A percentile compares a stretch with the other conserved stretches of the same genome.
These are phyloP conservation scores for Phanerotoma sp. DNA, from an alignment of 2,888 invertebrate species.

Conservation along the genomic window DNA sequence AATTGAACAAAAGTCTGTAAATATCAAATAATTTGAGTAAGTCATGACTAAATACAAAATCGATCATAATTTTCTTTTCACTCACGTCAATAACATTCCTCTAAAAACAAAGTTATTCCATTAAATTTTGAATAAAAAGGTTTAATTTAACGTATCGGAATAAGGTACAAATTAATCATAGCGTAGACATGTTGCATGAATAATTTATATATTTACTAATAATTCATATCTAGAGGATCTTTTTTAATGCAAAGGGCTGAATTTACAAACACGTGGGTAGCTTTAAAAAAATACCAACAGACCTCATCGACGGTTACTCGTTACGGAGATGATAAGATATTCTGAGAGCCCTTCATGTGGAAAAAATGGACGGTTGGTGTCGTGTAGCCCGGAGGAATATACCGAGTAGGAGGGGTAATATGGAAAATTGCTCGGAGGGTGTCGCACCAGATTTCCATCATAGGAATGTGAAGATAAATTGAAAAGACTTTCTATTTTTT, in stretches of 20 bases:
- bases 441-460: constrained; percentile 30
- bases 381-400: constrained; percentile 9
- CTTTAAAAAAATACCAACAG: background rate
- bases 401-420: constrained; percentile 21
- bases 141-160: background rate
- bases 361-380: constrained; percentile 13
- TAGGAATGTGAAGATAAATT: constrained; percentile 15
- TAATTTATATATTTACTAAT: constrained; percentile 1
- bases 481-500: constrained; percentile 19
- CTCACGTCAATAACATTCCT: too few relatives aligned
- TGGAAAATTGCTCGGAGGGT: constrained; percentile 31
- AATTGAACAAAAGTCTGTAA: too few relatives aligned
- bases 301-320: constrained; percentile 7
- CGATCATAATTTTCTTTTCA: too few relatives aligned
- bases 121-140: too few relatives aligned
- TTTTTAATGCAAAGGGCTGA: too few relatives aligned
- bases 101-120: too few relatives aligned
- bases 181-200: background rate
- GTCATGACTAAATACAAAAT: too few relatives aligned
- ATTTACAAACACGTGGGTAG: background rate
- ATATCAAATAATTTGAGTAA: too few relatives aligned
- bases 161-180: background rate
- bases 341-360: background rate
- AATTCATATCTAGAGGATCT: background rate
- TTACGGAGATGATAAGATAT: constrained; percentile 14